Base-by-base conservation (phyloP, 2,888 invertebrate genomes). In the Phalangium opilio region DNA sequence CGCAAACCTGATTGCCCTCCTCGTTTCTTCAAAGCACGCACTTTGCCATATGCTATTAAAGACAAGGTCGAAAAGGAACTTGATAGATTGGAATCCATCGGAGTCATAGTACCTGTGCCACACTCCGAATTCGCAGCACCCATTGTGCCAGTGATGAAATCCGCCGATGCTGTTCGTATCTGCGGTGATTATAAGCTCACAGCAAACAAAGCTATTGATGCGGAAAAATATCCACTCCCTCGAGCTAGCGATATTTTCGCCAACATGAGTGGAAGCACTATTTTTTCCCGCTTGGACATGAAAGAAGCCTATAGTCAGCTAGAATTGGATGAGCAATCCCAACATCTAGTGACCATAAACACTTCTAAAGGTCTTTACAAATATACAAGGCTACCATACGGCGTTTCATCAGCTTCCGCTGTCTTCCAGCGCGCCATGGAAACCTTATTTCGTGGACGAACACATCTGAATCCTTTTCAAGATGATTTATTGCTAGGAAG, bases 381-480 rank as follows among this genome's bases (percentile, higher is more conserved):
- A 12, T 42, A 35, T 18, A 20, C 2, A 2, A 8, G 43, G 8
- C 4, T 34, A n/a, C 5, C 35, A 34, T 34, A n/a, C 3, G 35
- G 2, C n/a, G 35, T 4, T 5, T 34, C 35, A n/a, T 34, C 35
- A 34, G 38, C 47, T 19, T 36, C 42, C 18, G 43, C 42, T 11
- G 27, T 47, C 4, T 47, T 47, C 19, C 47, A 47, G 21, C 14
- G 36, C 14, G 35, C 36, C 34, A 47, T 43, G 12, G 47, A 21
- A 2, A 47, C 36, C 7, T n/a, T 47, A 8, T 10, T 36, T 10
- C 11, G 32, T 18, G 21, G 27, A 11, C 12, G 12, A n/a, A n/a
- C 35, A n/a, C n/a, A 14, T 34, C n/a, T 34, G n/a, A n/a, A 2
- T 5, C 14, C 3, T 4, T 34, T n/a, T 14, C 14, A n/a, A 14